Evolutionary conservation across 2,888 invertebrate species (phyloP).

Genomic region (Apamea monoglypha): DNA sequence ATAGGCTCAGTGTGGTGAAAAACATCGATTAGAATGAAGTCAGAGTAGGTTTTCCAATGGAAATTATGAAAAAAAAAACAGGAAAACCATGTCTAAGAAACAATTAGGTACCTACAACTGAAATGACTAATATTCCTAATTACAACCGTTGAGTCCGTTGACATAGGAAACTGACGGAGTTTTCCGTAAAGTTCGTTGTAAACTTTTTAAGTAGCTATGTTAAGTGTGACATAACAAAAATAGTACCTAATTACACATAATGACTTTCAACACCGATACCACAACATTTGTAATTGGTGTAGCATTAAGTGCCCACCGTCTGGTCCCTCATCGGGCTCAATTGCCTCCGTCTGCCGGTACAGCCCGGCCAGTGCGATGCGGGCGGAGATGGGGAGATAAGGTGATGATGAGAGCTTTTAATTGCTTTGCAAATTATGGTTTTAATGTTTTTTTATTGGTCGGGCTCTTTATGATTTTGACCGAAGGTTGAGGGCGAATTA

Average conservation of each 20-base stretch:
- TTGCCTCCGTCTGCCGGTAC: slow-evolving; percentile 45
- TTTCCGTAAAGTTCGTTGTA: not conserved
- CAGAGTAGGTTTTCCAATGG: not conserved
- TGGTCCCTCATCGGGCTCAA: slow-evolving; percentile 68
- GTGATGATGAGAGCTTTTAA: slow-evolving; percentile 55
- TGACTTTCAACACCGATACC: slow-evolving; percentile 29
- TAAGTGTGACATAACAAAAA: not conserved
- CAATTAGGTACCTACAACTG: not conserved
- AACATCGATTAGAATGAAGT: not conserved
- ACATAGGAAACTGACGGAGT: no score
- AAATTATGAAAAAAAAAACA: not conserved
- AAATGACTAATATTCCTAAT: not conserved
- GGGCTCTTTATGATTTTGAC: slow-evolving; percentile 38
- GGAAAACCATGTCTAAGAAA: not conserved
- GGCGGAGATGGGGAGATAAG: slow-evolving; percentile 65
- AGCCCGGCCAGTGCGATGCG: slow-evolving; percentile 62
- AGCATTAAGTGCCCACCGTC: slow-evolving; percentile 56
- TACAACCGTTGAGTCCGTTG: not conserved
- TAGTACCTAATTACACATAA: slow-evolving; percentile 14
- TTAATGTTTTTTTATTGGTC: slow-evolving; percentile 49
- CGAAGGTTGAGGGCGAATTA: slow-evolving; percentile 12
- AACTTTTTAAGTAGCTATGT: not conserved
- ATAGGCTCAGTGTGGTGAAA: not conserved
- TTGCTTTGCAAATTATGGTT: slow-evolving; percentile 65
- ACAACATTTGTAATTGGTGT: slow-evolving; percentile 43